Percentiles rank a stretch among this genome's conserved stretches.
phyloP scores from a whole-genome alignment of 2,113 vertebrate genomes.

The Macaca fascicularis region T2T-MFA8v1.1 NC_088389.1:59173001-59173500 shows the following conservation, averaged over 20 bases:
- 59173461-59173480: constrained; percentile 26
- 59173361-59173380: neutral
- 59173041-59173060: neutral
- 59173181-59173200: neutral
- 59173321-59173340: neutral
- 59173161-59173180: neutral
- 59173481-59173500: constrained; percentile 46
- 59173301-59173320: neutral
- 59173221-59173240: neutral
- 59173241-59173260: neutral
- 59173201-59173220: neutral
- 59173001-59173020: neutral
- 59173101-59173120: neutral
- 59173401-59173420: neutral
- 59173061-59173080: neutral
- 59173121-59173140: neutral
- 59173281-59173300: neutral
- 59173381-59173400: fast-evolving
- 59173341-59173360: neutral
- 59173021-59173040: neutral
- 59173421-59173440: constrained; percentile 3
- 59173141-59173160: neutral
- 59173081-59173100: neutral
- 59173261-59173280: neutral
- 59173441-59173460: neutral